These are phyloP conservation scores for Macheiramphus alcinus DNA, from an alignment of 2,113 vertebrate genomes.

Conservation along the genomic window DNA sequence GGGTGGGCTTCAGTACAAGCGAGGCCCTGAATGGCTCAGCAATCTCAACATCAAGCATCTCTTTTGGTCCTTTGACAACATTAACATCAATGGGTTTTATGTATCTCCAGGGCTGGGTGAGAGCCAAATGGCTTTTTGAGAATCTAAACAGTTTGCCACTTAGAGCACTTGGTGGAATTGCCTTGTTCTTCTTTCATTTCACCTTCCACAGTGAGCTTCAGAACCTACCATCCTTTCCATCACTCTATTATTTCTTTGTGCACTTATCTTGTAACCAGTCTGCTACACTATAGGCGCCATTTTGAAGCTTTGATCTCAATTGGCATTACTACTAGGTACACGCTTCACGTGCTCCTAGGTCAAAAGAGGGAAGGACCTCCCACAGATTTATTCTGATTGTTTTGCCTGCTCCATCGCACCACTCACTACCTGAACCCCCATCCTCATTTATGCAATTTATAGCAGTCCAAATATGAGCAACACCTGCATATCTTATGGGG, in stretches of 20 bases:
- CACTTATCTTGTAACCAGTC: not conserved
- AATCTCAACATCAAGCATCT: not conserved
- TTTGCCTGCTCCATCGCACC: not conserved
- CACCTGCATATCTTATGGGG: not conserved
- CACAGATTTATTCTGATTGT: not conserved
- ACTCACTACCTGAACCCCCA: not conserved
- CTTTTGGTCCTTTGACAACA: not conserved
- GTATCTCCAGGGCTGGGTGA: not conserved
- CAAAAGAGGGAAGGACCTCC: not conserved
- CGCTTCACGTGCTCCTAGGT: not conserved
- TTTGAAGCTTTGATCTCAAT: not conserved
- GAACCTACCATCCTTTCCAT: not conserved
- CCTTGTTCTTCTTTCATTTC: not conserved
- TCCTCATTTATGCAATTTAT: not conserved
- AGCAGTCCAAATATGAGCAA: not conserved
- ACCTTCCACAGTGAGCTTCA: not conserved
- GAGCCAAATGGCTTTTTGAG: not conserved
- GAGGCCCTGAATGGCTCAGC: not conserved
- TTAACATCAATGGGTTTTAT: not conserved
- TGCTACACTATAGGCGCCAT: not conserved
- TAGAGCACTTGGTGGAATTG: not conserved
- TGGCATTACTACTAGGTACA: not conserved
- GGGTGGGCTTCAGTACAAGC: not conserved
- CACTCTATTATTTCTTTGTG: not conserved
- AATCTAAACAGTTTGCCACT: not conserved